A percentile compares a stretch with the other conserved stretches of the same genome.
Evolutionary conservation across 1,140 invertebrate species (phyloP).

Genomic region (Patella vulgata): DNA sequence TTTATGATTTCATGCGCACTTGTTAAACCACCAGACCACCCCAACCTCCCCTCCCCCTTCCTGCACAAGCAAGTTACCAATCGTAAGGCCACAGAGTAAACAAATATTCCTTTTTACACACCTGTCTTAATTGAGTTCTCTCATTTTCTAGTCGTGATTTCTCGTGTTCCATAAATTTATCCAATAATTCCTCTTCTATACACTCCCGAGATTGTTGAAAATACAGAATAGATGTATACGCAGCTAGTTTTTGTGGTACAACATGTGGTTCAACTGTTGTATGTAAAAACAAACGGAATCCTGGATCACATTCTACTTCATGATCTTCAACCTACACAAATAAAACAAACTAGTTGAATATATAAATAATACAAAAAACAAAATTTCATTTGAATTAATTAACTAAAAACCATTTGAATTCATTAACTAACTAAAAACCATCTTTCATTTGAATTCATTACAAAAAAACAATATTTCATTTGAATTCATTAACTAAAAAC

Average conservation of each 20-base stretch:
- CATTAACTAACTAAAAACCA: too few species aligned
- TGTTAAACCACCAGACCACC: too few species aligned
- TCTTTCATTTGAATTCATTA: too few species aligned
- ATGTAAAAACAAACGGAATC: slow-evolving; percentile 65
- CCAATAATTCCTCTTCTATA: slow-evolving; percentile 62
- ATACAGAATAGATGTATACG: slow-evolving; percentile 59
- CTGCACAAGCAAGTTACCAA: too few species aligned
- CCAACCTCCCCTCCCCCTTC: too few species aligned
- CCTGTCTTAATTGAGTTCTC: slow-evolving; percentile 54
- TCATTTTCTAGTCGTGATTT: slow-evolving; percentile 65
- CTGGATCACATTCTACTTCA: slow-evolving; percentile 66
- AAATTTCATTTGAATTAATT: not conserved
- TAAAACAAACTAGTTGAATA: not conserved
- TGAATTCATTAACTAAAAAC: too few species aligned
- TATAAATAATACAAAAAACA: not conserved
- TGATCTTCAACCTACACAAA: slow-evolving; percentile 60
- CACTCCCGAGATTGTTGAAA: slow-evolving; percentile 55
- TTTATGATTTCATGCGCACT: too few species aligned
- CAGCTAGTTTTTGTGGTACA: slow-evolving; percentile 59
- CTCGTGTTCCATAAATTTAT: slow-evolving; percentile 61
- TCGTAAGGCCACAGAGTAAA: too few species aligned
- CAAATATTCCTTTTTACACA: too few species aligned
- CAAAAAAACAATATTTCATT: too few species aligned
- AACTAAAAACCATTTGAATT: not conserved
- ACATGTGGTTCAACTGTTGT: slow-evolving; percentile 59